Evolutionary conservation across 2,888 invertebrate genomes (phyloP).

Genomic region (Drosophila meridionalis): DNA sequence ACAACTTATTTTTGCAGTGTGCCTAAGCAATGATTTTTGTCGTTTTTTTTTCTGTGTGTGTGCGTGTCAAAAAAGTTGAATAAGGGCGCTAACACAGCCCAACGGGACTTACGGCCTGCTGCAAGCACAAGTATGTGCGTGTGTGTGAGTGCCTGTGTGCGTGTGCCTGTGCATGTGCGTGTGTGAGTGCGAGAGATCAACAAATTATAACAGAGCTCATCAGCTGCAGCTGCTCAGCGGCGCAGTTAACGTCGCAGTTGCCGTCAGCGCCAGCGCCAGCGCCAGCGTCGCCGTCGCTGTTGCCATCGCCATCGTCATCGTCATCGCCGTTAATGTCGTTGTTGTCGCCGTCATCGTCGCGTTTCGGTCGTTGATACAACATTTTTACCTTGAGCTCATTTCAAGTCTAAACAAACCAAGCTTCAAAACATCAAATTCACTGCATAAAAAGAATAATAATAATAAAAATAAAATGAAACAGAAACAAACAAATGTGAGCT

Average conservation of each 20-base stretch:
- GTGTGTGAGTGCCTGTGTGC: not conserved
- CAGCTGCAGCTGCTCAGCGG: conserved; percentile 47
- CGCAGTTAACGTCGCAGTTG: conserved; percentile 30
- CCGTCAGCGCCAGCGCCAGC: conserved; percentile 26
- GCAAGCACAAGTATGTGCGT: conserved; percentile 10
- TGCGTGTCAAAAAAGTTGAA: conserved; percentile 13
- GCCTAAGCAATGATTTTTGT: conserved; percentile 15
- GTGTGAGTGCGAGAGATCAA: conserved; percentile 25
- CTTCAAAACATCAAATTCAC: conserved; percentile 47
- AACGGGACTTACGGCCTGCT: conserved; percentile 13
- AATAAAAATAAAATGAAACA: conserved; percentile 10
- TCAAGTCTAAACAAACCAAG: conserved; percentile 69
- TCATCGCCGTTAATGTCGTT: conserved; percentile 25
- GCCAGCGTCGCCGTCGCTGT: conserved; percentile 21
- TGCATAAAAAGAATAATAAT: conserved; percentile 22
- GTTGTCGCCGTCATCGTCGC: conserved; percentile 37
- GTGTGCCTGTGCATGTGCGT: not conserved
- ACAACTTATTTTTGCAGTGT: conserved; percentile 45
- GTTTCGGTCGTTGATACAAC: conserved; percentile 69
- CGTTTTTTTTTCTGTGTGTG: conserved; percentile 18
- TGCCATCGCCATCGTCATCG: conserved; percentile 19
- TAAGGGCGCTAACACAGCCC: conserved; percentile 29
- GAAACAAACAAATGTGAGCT: conserved; percentile 2
- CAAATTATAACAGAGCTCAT: conserved; percentile 45
- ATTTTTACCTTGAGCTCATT: conserved; percentile 77